Base-by-base conservation (phyloP, 30 jellyfish, hydroid and myxozoan species). In the Morbakka virulenta region DNA sequence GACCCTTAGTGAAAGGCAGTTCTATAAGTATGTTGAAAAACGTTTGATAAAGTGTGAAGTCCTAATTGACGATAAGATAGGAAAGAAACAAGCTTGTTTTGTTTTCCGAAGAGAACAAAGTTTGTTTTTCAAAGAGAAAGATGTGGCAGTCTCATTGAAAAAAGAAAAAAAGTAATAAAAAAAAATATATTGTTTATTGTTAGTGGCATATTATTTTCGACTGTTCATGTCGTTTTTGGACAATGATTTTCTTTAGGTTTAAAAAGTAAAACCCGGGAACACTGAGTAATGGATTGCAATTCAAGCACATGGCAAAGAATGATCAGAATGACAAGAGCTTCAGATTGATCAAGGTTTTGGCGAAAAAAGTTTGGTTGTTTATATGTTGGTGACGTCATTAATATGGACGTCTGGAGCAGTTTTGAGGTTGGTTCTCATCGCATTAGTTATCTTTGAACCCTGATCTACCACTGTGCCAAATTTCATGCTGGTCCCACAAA, bases 341-440 rank as follows among this genome's bases (percentile, higher is more conserved):
- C n/a, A n/a, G n/a, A n/a, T 41, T 41, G 57, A 41, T 41, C 17
- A 41, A 41, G 57, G 9, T 41, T 41, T 41, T 41, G 57, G 13
- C 17, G 57, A 41, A 41, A 41, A 9, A 41, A 41, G 17, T 41
- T 41, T 41, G 9, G 13, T 41, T 41, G 57, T 17, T 17, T 41
- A 6, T 41, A 9, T 57, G 11, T 4, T 57, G 25, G 34, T 57
- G 71, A 57, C 34, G 71, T 57, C 71, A 57, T 57, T 25, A 57
- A 11, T 57, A 4, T 4, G 71, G 26, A 25, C 27, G 21, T 25
- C 71, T 57, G 35, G 71, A 25, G 71, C 71, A 57, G 71, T 17
- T 57, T 57, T 57, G 71, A 25, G 71, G 26, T 57, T 11, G 71
- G 71, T 20, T 57, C 71, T 57, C 71, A 57, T 57, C 71, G 71